Evolutionary conservation across 2,113 vertebrate species (phyloP), one percentile per base, ranked within the genome.

Genomic region (Anoura caudifer): DNA sequence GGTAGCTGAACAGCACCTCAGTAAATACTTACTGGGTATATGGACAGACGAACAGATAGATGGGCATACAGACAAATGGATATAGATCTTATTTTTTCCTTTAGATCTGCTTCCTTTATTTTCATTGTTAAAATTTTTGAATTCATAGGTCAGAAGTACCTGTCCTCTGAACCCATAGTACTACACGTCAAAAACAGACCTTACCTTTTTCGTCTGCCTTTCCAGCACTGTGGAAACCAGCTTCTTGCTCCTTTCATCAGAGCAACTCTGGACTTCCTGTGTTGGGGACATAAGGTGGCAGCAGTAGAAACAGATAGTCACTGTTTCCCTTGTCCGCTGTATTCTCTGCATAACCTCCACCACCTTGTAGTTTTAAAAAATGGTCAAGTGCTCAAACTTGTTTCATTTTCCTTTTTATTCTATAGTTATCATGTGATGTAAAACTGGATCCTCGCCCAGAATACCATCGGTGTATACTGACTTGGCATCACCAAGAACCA

Each of bases 401-500:
- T 85, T 94, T 92, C 91, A 85, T 96, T 88, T 96, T 95, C 69
- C 82, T 97, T 91, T 73, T 96, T 82, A 77, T 90, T 90, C 92
- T 95, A 16, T 98, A 99, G 99, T 99, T 99, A 98, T 99, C 99
- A 87, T 99, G 99, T 98, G 99, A 99, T 97, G 99, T 99, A 97
- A 99, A 99, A 98, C 97, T 99, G 97, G 99, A 99, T 98, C 99
- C 99, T 90, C 99, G 99, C 95, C 99, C 99, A 98, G 99, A 99
- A 98, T 99, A 99, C 97, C 99, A 99, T 98, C 99, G 99, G 98
- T 99, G 99, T 99, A 99, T 99, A 98, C 98, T 99, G 98, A 99
- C 99, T 97, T 99, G 99, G 99, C 99, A 99, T 99, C 99, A 99
- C 99, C 99, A 99, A 99, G 99, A 99, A 98, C 99, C 99, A 98